phyloP scores from a whole-genome alignment of 2,797 vertebrate genomes.

The Cheirogaleus major region DNA sequence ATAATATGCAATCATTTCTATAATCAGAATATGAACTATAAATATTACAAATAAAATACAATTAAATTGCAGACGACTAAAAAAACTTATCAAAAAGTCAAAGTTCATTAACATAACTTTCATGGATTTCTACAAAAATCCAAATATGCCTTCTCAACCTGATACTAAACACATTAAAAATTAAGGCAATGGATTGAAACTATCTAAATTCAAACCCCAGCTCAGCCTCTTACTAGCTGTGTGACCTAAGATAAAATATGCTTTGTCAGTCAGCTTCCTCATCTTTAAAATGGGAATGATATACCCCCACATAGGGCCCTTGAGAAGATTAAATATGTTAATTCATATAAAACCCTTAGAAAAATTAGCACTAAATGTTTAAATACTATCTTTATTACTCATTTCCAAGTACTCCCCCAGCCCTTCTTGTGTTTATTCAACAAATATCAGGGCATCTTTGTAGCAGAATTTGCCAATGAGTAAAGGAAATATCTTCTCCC shows the following conservation, averaged over 20 bases:
- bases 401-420: not conserved
- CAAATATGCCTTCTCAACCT: not conserved
- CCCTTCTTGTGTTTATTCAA: not conserved
- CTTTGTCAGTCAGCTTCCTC: not conserved
- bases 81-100: not conserved
- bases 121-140: not conserved
- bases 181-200: not conserved
- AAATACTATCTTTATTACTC: not conserved
- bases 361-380: not conserved
- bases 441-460: not conserved
- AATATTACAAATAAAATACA: not conserved
- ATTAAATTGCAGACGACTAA: not conserved
- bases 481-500: not conserved
- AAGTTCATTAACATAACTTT: not conserved
- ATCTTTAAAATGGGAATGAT: not conserved
- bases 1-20: not conserved
- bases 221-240: not conserved
- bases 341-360: not conserved
- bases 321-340: not conserved
- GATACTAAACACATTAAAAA: not conserved
- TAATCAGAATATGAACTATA: not conserved
- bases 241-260: not conserved
- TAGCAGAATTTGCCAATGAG: not conserved
- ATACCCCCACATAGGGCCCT: not conserved
- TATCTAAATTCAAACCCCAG: not conserved